Conservation (phyloP, 1,140 invertebrate genomes). For the Lucilia cuprina region DNA sequence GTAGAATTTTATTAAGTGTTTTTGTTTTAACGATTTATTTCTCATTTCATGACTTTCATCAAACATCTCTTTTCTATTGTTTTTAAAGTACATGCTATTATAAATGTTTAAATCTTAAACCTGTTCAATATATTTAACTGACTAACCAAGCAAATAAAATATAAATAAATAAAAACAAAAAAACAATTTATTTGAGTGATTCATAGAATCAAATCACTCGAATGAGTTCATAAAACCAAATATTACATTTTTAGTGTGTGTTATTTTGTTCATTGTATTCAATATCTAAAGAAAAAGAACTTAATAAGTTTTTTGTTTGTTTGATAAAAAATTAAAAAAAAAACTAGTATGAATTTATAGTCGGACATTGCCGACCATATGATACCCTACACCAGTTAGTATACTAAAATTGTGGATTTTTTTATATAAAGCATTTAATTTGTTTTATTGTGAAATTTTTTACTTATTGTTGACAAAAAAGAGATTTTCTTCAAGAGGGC, state of each 20-base stretch:
- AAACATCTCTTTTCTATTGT: background rate
- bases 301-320: background rate
- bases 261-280: too few relatives aligned
- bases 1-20: background rate
- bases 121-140: background rate
- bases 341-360: too few relatives aligned
- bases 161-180: background rate
- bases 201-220: background rate
- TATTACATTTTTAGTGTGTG: background rate
- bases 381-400: too few relatives aligned
- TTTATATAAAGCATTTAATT: too few relatives aligned
- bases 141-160: background rate
- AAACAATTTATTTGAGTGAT: background rate
- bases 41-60: background rate
- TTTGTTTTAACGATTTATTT: background rate
- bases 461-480: too few relatives aligned
- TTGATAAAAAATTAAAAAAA: background rate
- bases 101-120: background rate
- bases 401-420: too few relatives aligned
- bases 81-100: background rate
- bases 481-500: too few relatives aligned
- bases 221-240: background rate
- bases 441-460: too few relatives aligned
- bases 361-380: too few relatives aligned
- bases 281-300: too few relatives aligned